Conservation (phyloP, 2,888 invertebrate genomes). For the Drosophila sordidapex region DNA sequence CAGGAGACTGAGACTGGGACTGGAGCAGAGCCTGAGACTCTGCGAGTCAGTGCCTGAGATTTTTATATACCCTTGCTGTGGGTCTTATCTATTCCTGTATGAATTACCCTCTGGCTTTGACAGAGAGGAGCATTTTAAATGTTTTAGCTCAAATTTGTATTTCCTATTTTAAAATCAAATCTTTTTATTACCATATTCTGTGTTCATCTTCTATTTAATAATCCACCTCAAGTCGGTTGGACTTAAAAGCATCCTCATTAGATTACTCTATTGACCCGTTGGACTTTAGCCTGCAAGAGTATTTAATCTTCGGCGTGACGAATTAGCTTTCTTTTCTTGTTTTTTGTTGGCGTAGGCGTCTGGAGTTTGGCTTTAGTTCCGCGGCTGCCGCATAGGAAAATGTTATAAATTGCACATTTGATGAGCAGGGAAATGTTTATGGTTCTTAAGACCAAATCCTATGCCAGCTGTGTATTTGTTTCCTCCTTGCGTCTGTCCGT, state of each 20-base stretch:
- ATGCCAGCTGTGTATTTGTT: slow-evolving; percentile 55
- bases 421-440: slow-evolving; percentile 80
- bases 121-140: background rate
- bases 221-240: background rate
- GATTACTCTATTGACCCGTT: background rate
- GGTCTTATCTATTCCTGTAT: background rate
- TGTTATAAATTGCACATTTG: slow-evolving; percentile 81
- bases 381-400: slow-evolving; percentile 48
- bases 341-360: slow-evolving; percentile 68
- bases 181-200: background rate
- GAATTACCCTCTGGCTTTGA: background rate
- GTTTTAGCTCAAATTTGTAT: background rate
- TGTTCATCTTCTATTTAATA: background rate
- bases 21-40: background rate
- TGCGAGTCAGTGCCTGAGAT: slow-evolving; percentile 7
- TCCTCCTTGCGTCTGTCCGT: background rate
- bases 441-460: slow-evolving; percentile 42
- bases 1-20: slow-evolving; percentile 8
- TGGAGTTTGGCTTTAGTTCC: slow-evolving; percentile 48
- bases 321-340: background rate
- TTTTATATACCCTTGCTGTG: slow-evolving; percentile 11
- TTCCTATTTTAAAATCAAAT: background rate
- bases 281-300: background rate
- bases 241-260: background rate
- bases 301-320: background rate